Evolutionary conservation across 37 sponge, comb jelly and placozoan genomes (phyloP).

Genomic region (Tethya wilhelma): DNA sequence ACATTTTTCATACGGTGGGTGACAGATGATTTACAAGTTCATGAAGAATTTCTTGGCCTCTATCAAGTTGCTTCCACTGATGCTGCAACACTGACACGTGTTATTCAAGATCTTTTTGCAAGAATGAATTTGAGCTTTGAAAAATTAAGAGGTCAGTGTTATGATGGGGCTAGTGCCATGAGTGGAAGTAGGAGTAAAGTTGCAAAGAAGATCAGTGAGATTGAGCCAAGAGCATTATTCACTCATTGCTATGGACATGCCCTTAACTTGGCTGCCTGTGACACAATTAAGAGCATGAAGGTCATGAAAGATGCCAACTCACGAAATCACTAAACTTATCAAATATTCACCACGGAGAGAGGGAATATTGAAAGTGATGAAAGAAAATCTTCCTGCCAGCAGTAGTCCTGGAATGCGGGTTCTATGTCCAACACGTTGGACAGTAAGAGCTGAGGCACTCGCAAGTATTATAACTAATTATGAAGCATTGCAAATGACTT

Average conservation of each 20-base stretch:
- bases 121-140: conserved; percentile 35
- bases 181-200: conserved; percentile 48
- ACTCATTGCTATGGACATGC: conserved; percentile 66
- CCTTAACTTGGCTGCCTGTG: conserved; percentile 42
- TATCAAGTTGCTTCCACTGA: conserved; percentile 44
- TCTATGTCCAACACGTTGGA: conserved; percentile 66
- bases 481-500: conserved; percentile 25
- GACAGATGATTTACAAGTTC: conserved; percentile 40
- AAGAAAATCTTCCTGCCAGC: conserved; percentile 7
- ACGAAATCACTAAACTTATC: conserved; percentile 47
- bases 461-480: conserved; percentile 53
- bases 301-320: conserved; percentile 55
- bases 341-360: conserved; percentile 55
- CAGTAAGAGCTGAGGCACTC: conserved; percentile 46
- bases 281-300: conserved; percentile 53
- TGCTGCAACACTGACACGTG: conserved; percentile 46
- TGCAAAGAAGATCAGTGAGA: conserved; percentile 22
- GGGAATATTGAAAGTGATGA: conserved; percentile 14
- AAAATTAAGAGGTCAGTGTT: conserved; percentile 61
- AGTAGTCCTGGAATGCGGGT: conserved; percentile 27
- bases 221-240: conserved; percentile 60
- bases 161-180: conserved; percentile 67
- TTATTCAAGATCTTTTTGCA: conserved; percentile 38
- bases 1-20: conserved; percentile 24
- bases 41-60: conserved; percentile 76